Evolutionary conservation across 2,113 vertebrate species (phyloP).

Genomic region (Psammodynastes pulverulentus): DNA sequence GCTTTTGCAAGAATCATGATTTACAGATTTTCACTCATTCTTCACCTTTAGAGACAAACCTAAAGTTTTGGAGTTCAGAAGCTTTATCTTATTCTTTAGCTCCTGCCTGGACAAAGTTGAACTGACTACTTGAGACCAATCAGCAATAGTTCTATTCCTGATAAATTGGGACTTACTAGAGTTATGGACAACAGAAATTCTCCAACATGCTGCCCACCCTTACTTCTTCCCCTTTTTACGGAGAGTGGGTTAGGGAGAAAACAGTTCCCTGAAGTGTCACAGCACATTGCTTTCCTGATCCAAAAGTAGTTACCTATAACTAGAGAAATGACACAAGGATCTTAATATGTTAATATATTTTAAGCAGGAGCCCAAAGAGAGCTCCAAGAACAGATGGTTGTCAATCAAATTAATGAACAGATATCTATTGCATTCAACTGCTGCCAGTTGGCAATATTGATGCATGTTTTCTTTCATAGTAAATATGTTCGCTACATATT

Average conservation of each 20-base stretch:
- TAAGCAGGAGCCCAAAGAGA: not conserved
- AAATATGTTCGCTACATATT: not conserved
- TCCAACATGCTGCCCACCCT: not conserved
- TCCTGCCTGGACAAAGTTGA: not conserved
- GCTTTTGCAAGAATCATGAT: not conserved
- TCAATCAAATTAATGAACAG: not conserved
- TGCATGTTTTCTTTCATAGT: not conserved
- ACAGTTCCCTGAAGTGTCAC: not conserved
- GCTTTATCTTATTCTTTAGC: not conserved
- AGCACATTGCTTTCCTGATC: not conserved
- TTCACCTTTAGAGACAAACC: not conserved
- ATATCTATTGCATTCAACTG: not conserved
- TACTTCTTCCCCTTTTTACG: not conserved
- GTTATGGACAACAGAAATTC: not conserved
- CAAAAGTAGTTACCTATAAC: not conserved
- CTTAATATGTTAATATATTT: not conserved
- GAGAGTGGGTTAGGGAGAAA: not conserved
- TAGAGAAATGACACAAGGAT: not conserved
- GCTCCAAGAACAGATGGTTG: not conserved
- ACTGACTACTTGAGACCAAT: not conserved
- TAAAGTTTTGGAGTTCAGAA: not conserved
- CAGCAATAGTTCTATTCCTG: not conserved
- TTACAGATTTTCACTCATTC: not conserved
- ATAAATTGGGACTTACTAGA: not conserved
- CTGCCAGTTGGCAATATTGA: not conserved